Base-by-base conservation (phyloP, 2,113 vertebrate species). In the Ceuthmochares aereus region DNA sequence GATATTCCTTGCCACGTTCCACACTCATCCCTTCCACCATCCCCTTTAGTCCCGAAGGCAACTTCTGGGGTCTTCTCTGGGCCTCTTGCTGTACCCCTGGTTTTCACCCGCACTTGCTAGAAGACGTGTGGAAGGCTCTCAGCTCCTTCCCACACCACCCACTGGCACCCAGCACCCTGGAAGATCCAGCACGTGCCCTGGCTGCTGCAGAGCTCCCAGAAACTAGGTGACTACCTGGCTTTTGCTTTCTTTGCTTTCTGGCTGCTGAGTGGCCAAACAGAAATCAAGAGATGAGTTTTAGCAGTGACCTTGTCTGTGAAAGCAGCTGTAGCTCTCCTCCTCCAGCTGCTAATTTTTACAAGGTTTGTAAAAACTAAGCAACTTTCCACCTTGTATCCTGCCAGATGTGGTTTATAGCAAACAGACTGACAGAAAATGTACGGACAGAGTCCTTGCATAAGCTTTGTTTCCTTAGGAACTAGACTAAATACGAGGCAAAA, bases 151-250 rank as follows among this genome's bases (percentile, higher is more conserved):
- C 69, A 37, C 11, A 3, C 2, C 9, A 26, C 36, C 47, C 34
- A 4, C 43, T 20, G 27, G 55, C 64, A 54, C 22, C 14, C 51
- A 27, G 43, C 59, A 49, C 21, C 0, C 0, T 12, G 16, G 14
- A 66, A 51, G 27, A 23, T 5, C 22, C 1, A 0, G 56, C 43
- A 34, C 2, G 3, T 30, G 19, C 14, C 25, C 16, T 0, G 0
- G 73, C n/a, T 75, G 12, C 76, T n/a, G 54, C 43, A 74, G 58
- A 40, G 37, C 56, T 63, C 34, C 58, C n/a, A 52, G 62, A 42
- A 55, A 67, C 40, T 9, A 3, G 0, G 1, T 12, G 15, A 56
- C 26, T 36, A 18, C 12, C 7, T 3, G 0, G 40, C 34, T 87
- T 69, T 19, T 70, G 64, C 25, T 25, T 40, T 40, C 9, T 40